Conservation (phyloP, 2,888 invertebrate genomes). For the Lordiphosa andalusiaca region DNA sequence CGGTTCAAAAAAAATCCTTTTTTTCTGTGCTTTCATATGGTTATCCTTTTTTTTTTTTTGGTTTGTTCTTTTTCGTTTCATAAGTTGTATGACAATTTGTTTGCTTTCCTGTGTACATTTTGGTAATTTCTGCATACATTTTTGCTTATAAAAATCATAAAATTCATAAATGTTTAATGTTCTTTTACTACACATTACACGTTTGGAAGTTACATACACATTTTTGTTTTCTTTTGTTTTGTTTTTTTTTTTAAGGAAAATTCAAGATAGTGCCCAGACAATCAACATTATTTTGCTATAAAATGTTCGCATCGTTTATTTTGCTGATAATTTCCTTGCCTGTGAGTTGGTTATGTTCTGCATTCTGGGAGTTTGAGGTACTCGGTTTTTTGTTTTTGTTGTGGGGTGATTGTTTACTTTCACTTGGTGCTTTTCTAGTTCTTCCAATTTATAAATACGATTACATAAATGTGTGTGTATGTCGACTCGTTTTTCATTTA, state of each 20-base stretch:
- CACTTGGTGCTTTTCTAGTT: constrained; percentile 48
- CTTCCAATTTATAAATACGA: constrained; percentile 29
- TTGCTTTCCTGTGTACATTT: constrained; percentile 10
- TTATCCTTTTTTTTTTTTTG: constrained; percentile 11
- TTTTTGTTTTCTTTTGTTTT: constrained; percentile 9
- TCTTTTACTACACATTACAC: too few relatives aligned
- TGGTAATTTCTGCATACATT: constrained; percentile 9
- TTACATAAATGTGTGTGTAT: constrained; percentile 2
- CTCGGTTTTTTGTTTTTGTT: too few relatives aligned
- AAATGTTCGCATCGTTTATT: constrained; percentile 19
- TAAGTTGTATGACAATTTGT: constrained; percentile 13
- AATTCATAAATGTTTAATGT: constrained; percentile 10
- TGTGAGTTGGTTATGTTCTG: constrained; percentile 13
- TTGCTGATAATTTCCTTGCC: neutral
- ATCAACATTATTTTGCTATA: constrained; percentile 19
- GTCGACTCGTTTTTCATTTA: constrained; percentile 21
- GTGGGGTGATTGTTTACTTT: constrained; percentile 14
- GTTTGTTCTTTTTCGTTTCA: constrained; percentile 21
- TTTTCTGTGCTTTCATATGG: constrained; percentile 31
- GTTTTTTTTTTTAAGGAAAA: constrained; percentile 3
- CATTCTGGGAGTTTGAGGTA: constrained; percentile 9
- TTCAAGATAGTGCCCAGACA: constrained; percentile 1
- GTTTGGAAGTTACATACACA: neutral
- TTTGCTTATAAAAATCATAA: neutral
- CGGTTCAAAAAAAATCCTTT: constrained; percentile 63